Evolutionary conservation across 2,113 vertebrate species (phyloP), one percentile per base, ranked within the genome.

Genomic region (Otocyon megalotis): DNA sequence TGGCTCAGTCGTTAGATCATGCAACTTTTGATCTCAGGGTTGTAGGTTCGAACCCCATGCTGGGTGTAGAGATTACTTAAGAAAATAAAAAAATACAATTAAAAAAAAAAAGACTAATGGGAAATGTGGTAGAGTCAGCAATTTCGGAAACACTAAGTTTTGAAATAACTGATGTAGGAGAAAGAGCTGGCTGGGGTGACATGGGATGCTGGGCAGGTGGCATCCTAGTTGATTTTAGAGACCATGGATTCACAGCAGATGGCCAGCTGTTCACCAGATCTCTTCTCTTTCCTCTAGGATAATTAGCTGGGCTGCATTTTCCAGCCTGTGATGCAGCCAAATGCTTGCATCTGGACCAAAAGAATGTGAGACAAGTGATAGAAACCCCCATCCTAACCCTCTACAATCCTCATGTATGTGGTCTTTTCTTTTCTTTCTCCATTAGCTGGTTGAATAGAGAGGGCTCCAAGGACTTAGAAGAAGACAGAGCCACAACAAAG

Each of bases 391-490:
- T 79, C 48, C n/a, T 74, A 76, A 35, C 15, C 24, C 26, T 88
- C 91, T 37, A 84, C 9, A 86, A 8, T 67, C 74, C 86, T 92
- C 62, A 69, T 12, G 43, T 17, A 74, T 74, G 6, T 76, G 9
- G 0, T 22, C 24, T 84, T 93, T 76, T n/a, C 53, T 94, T 87
- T 85, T 56, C 48, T 90, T 96, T 93, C 63, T 60, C 82, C 9
- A 80, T 32, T 65, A 65, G 53, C 35, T 89, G n/a, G 12, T 48
- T 60, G 32, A 74, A 56, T 43, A 53, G 28, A 82, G 12, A 85
- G 20, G 32, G 80, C 56, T 30, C 30, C 69, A 80, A 80, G 50
- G 22, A 69, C 35, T 76, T 50, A 85, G 63, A 88, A 26, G 37
- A 87, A 80, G 58, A 77, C 9, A 17, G 76, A 96, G 71, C 43